Conservation (phyloP, 2,888 invertebrate species). For the Agonopterix subpropinquella region DNA sequence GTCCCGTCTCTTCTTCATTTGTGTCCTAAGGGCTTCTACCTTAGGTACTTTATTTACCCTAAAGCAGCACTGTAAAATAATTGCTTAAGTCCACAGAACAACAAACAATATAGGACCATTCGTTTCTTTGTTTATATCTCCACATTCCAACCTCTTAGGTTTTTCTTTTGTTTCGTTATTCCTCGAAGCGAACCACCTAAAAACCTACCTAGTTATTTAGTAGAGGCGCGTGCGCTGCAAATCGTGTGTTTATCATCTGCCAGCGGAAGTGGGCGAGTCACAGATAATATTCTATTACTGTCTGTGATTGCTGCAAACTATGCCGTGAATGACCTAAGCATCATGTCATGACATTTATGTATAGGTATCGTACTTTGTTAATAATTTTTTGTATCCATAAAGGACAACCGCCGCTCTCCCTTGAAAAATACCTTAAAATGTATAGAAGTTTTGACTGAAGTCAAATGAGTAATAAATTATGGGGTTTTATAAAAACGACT, state of each 20-base stretch:
- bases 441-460: too few relatives aligned
- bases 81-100: too few relatives aligned
- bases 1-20: too few relatives aligned
- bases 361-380: not conserved
- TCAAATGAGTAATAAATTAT: too few relatives aligned
- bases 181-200: not conserved
- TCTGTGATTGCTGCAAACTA: conserved; percentile 20
- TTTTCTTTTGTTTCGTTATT: not conserved
- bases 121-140: not conserved
- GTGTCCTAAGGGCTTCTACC: too few relatives aligned
- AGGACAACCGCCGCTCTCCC: too few relatives aligned
- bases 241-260: conserved; percentile 29
- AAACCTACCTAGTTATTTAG: not conserved
- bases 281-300: conserved; percentile 30
- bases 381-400: too few relatives aligned
- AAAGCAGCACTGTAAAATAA: too few relatives aligned
- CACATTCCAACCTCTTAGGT: not conserved
- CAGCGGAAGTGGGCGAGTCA: conserved; percentile 42
- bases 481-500: too few relatives aligned
- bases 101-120: too few relatives aligned
- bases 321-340: conserved; percentile 18
- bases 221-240: conserved; percentile 19
- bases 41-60: too few relatives aligned
- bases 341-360: conserved; percentile 5
- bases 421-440: too few relatives aligned